Conservation (phyloP, 2,888 invertebrate genomes). For the Phortica magna region DNA sequence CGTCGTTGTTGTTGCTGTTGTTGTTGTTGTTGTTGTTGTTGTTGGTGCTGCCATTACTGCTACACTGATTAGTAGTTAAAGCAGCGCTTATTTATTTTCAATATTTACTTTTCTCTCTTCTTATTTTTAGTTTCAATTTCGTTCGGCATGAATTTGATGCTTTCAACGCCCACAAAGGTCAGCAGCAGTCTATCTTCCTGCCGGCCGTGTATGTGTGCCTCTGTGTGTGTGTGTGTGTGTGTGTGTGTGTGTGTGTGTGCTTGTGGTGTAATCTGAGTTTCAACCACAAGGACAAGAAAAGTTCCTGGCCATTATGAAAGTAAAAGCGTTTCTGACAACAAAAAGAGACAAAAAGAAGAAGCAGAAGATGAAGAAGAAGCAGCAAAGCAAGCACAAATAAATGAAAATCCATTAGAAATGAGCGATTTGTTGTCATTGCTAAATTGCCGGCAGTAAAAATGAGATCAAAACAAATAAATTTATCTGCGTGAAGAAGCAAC, state of each 20-base stretch:
- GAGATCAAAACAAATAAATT: conserved; percentile 58
- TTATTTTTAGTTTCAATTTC: too few relatives aligned
- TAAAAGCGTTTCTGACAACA: neutral
- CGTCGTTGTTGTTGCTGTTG: too few relatives aligned
- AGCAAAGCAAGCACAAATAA: conserved; percentile 36
- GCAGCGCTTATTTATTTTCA: neutral
- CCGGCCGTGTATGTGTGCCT: neutral
- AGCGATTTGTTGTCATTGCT: conserved; percentile 61
- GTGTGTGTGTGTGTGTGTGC: neutral
- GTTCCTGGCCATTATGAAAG: neutral
- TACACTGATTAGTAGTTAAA: neutral
- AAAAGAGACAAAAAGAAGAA: neutral
- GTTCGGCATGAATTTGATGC: too few relatives aligned
- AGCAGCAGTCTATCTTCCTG: too few relatives aligned
- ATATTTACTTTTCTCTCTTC: too few relatives aligned
- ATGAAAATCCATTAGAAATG: conserved; percentile 59
- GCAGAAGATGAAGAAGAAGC: neutral
- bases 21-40: too few relatives aligned
- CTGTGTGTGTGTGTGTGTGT: neutral
- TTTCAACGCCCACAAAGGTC: too few relatives aligned
- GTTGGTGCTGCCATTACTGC: neutral
- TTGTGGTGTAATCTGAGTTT: neutral
- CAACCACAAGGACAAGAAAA: neutral
- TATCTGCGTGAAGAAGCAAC: conserved; percentile 36
- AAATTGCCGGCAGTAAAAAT: conserved; percentile 60